phyloP scores from a whole-genome alignment of 2,888 invertebrate species.

The Cremastinae sp. region DNA sequence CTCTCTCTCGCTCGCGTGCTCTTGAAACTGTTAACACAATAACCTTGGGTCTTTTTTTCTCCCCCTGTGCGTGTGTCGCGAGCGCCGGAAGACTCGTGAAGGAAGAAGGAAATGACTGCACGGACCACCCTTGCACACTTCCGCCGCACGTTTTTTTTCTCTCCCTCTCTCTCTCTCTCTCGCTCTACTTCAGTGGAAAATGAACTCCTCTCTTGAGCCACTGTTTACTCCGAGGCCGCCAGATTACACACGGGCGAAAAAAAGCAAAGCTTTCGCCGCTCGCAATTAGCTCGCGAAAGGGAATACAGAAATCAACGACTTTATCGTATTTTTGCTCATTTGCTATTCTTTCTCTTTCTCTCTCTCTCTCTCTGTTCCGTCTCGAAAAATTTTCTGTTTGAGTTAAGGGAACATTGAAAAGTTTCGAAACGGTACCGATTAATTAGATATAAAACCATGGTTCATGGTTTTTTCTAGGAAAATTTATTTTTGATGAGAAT shows the following conservation, averaged over 20 bases:
- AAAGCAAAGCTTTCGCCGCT: background rate
- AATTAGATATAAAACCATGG: too few relatives aligned
- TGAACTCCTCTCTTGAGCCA: background rate
- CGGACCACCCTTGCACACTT: conserved; percentile 28
- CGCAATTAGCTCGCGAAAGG: too few relatives aligned
- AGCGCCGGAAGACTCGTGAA: background rate
- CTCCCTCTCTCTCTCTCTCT: conserved; percentile 22
- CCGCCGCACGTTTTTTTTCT: conserved; percentile 22
- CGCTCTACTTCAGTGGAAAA: background rate
- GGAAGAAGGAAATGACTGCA: background rate
- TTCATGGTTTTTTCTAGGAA: too few relatives aligned
- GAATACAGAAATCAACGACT: too few relatives aligned
- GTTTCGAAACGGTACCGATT: too few relatives aligned
- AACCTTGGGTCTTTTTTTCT: conserved; percentile 23
- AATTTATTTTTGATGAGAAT: too few relatives aligned
- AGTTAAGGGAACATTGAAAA: conserved; percentile 14
- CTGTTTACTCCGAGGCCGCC: background rate
- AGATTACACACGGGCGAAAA: background rate
- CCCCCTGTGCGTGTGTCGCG: conserved; percentile 15
- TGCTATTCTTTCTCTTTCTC: background rate
- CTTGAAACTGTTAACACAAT: conserved; percentile 55
- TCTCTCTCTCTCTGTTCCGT: background rate
- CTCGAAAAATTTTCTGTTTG: background rate
- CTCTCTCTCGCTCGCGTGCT: conserved; percentile 29
- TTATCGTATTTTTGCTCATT: too few relatives aligned